These are phyloP conservation scores for Ditylenchus dipsaci DNA, from an alignment of 1,140 invertebrate genomes.

Conservation along the genomic window DNA sequence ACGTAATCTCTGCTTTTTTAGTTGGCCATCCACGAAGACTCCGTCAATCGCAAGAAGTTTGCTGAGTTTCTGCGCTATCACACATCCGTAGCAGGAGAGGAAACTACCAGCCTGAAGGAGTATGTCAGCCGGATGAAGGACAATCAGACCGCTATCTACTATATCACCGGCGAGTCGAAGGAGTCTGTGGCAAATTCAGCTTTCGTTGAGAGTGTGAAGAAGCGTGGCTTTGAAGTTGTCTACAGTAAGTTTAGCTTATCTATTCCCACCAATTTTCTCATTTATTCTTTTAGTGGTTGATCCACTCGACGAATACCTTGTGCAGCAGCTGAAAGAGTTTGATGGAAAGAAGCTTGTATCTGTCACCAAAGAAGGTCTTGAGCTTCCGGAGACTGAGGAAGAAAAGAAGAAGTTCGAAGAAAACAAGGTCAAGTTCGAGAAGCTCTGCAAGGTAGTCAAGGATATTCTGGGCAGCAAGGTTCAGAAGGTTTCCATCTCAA, in stretches of 20 bases:
- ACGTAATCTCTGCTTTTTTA: no score
- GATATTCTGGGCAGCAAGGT: slow-evolving; percentile 95
- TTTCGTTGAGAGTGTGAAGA: slow-evolving; percentile 93
- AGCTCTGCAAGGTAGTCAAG: no score
- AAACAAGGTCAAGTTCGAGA: slow-evolving; percentile 90
- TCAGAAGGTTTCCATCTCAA: slow-evolving; percentile 86
- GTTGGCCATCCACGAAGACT: slow-evolving; percentile 94
- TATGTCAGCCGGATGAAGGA: slow-evolving; percentile 97
- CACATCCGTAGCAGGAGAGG: slow-evolving; percentile 88
- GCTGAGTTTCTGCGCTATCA: slow-evolving; percentile 85
- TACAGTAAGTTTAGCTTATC: no score
- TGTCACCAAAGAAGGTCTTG: no score
- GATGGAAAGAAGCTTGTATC: no score
- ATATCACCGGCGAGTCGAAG: slow-evolving; percentile 90
- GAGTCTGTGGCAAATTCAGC: slow-evolving; percentile 88
- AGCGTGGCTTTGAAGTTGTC: slow-evolving; percentile 91
- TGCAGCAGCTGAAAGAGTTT: slow-evolving; percentile 91
- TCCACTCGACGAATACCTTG: slow-evolving; percentile 97
- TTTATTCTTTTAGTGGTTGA: no score
- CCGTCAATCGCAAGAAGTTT: slow-evolving; percentile 84
- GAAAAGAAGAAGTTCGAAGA: slow-evolving; percentile 90
- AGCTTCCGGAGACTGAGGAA: slow-evolving; percentile 91
- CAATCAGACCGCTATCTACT: slow-evolving; percentile 95
- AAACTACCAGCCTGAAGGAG: slow-evolving; percentile 83
- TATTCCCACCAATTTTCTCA: no score